phyloP scores from a whole-genome alignment of 2,888 invertebrate genomes.

The Ectobius pallidus region DNA sequence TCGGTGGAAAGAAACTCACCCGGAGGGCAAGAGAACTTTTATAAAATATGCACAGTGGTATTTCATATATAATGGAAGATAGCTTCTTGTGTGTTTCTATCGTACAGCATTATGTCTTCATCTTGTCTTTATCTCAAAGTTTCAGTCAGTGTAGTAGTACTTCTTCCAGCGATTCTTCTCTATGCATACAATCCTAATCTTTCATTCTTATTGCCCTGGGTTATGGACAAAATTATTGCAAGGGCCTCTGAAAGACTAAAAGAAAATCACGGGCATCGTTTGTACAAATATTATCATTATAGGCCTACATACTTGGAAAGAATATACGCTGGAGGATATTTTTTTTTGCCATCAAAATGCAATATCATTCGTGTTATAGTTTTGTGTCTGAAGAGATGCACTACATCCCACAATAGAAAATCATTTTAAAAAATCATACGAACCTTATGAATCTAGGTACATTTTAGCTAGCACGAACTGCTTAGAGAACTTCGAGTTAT shows the following conservation, averaged over 20 bases:
- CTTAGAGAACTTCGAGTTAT: too few species aligned
- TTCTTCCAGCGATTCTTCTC: neutral
- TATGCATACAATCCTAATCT: neutral
- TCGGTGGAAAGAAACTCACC: neutral
- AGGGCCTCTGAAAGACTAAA: neutral
- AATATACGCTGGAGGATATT: too few species aligned
- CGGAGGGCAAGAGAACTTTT: neutral
- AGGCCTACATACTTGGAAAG: too few species aligned
- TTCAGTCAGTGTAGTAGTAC: neutral
- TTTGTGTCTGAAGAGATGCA: too few species aligned
- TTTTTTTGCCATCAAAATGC: too few species aligned
- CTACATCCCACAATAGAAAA: too few species aligned
- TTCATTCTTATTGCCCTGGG: neutral
- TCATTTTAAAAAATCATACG: too few species aligned
- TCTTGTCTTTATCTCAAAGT: too few species aligned
- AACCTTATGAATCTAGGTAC: too few species aligned
- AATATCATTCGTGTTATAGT: too few species aligned
- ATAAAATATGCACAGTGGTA: constrained; percentile 1
- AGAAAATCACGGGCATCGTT: neutral
- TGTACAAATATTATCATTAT: neutral
- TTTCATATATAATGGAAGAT: neutral
- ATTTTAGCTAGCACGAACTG: too few species aligned
- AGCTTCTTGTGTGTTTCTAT: neutral
- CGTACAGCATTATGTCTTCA: neutral
- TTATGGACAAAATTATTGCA: neutral